Evolutionary conservation across 2,888 invertebrate genomes (phyloP).

Genomic region (Andrena fulva): DNA sequence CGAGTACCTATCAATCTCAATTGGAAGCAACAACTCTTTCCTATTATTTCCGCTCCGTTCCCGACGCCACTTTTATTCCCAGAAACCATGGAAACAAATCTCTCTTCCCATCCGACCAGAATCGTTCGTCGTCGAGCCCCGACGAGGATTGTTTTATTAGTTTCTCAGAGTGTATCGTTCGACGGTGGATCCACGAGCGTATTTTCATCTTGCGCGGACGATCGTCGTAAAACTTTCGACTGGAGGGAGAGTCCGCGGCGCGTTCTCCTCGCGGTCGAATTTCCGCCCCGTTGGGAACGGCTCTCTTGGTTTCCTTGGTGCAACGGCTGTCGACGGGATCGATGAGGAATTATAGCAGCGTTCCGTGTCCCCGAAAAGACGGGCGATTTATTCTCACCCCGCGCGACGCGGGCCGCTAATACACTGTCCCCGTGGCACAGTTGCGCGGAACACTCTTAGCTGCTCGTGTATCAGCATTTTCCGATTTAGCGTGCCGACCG

Average conservation of each 20-base stretch:
- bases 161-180: background rate
- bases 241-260: background rate
- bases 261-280: slow-evolving; percentile 2
- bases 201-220: slow-evolving; percentile 9
- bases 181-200: background rate
- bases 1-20: background rate
- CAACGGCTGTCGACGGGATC: slow-evolving; percentile 25
- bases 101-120: slow-evolving; percentile 1
- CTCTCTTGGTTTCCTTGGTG: slow-evolving; percentile 21
- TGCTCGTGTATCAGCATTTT: slow-evolving; percentile 8
- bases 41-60: background rate
- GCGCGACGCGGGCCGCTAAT: slow-evolving; percentile 34
- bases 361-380: slow-evolving; percentile 39
- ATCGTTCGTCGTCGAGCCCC: background rate
- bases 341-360: slow-evolving; percentile 51
- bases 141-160: slow-evolving; percentile 11
- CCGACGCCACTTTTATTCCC: background rate
- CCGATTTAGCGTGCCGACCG: background rate
- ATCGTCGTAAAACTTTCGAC: background rate
- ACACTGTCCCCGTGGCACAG: slow-evolving; percentile 51
- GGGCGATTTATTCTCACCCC: slow-evolving; percentile 58
- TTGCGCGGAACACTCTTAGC: slow-evolving; percentile 22
- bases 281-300: background rate
- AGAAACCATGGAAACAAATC: background rate
- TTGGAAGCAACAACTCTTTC: background rate